These are phyloP conservation scores for Mythimna albipuncta DNA, from an alignment of 2,888 invertebrate genomes.

Conservation along the genomic window DNA sequence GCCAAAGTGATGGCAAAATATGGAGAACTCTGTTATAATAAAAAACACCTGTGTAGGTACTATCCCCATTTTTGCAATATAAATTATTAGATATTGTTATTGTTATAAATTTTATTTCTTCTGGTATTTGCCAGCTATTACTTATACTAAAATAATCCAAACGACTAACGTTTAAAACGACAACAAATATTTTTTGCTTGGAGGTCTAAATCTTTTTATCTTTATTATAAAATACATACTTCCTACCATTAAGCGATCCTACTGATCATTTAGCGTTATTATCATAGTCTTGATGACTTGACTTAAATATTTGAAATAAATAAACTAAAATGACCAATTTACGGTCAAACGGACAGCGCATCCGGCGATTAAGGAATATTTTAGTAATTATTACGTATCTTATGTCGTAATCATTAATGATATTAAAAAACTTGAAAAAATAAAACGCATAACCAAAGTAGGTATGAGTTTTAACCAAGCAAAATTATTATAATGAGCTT, in stretches of 20 bases:
- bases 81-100: too few relatives aligned
- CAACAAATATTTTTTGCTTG: neutral
- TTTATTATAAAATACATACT: constrained; percentile 1
- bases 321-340: constrained; percentile 52
- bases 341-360: constrained; percentile 36
- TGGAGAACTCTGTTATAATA: too few relatives aligned
- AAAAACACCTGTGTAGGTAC: too few relatives aligned
- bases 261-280: constrained; percentile 31
- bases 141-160: too few relatives aligned
- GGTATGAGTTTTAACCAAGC: neutral
- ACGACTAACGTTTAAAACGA: too few relatives aligned
- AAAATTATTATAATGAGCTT: neutral
- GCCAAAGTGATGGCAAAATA: too few relatives aligned
- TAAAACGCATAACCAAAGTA: neutral
- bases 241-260: neutral
- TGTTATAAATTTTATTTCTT: too few relatives aligned
- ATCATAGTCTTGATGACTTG: constrained; percentile 20
- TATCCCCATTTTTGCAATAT: too few relatives aligned
- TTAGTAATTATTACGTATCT: constrained; percentile 44
- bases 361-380: constrained; percentile 55
- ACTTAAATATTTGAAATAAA: constrained; percentile 54
- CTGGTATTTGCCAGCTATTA: too few relatives aligned
- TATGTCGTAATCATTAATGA: constrained; percentile 22
- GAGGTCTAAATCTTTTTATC: neutral
- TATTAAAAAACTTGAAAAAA: constrained; percentile 16